Evolutionary conservation across 2,113 vertebrate genomes (phyloP), one percentile per base, ranked within the genome.

Genomic region (Ranitomeya imitator): DNA sequence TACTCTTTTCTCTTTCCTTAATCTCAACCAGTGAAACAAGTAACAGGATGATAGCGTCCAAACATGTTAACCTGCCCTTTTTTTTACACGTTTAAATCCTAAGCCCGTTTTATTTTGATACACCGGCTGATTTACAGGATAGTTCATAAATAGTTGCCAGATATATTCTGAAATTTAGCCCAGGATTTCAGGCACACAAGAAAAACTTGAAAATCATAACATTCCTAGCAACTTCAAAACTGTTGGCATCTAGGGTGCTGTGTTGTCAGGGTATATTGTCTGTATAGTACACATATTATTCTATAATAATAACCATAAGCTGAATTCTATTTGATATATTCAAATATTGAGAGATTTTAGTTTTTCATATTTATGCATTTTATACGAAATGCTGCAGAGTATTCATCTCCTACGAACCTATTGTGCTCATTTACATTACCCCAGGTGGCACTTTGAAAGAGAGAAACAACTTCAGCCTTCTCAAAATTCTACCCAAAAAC

Each of bases 341-440:
- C 76, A 55, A 55, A 54, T 79, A 52, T 79, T 15, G 21, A n/a
- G 37, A 79, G 21, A 79, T 59, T 59, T 80, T 59, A 26, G 11
- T 8, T 13, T 54, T 55, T 21, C 15, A 31, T 60, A 60, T 23
- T 59, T 57, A 80, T 60, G 26, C 54, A 80, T 80, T 80, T 60
- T 80, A 15, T 15, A 59, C 60, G 79, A 60, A 37, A 31, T 76
- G 69, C 37, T 73, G 73, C 16, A 45, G 54, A 59, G 55, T 37
- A 59, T 60, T 7, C 57, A 23, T 61, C 23, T 61, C 16, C 57
- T 81, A 57, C 55, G 61, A 60, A 80, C 57, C 23, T 60, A 60
- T 80, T 61, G 79, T 79, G 52, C 23, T 84, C n/a, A 84, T 79
- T 55, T 57, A 9, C 67, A 74, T 85, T 90, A 78, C 86, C 91